These are phyloP conservation scores for Saccopteryx bilineata DNA, from an alignment of 2,113 vertebrate species.

Conservation along the genomic window DNA sequence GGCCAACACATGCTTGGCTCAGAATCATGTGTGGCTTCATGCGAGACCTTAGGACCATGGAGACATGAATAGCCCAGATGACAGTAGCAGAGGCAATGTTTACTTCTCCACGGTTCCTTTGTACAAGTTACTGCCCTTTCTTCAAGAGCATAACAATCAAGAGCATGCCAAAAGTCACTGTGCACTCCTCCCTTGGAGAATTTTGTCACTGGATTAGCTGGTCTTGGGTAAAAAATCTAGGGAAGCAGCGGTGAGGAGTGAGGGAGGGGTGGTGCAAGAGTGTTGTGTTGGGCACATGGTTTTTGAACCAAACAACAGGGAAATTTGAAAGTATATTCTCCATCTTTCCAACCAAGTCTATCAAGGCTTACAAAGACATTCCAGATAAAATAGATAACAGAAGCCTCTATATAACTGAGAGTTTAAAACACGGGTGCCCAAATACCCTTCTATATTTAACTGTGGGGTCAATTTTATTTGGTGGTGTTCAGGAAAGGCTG, in stretches of 20 bases:
- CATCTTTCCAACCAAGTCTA: background rate
- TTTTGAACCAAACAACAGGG: conserved; percentile 19
- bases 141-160: background rate
- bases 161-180: background rate
- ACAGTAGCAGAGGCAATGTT: background rate
- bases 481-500: background rate
- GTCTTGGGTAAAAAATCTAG: background rate
- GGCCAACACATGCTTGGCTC: background rate
- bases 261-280: background rate
- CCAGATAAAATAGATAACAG: background rate
- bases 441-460: background rate
- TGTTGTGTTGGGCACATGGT: background rate
- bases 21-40: background rate
- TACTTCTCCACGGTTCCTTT: conserved; percentile 38
- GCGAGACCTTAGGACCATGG: background rate
- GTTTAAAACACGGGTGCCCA: background rate
- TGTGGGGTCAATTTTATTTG: background rate
- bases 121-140: conserved; percentile 15
- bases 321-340: background rate
- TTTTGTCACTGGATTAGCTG: background rate
- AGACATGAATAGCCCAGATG: background rate
- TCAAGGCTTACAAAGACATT: conserved; percentile 35
- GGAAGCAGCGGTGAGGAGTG: background rate
- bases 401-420: background rate
- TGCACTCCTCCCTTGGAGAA: background rate